Evolutionary conservation across 1,140 invertebrate species (phyloP).

Genomic region (Nymphalis io): DNA sequence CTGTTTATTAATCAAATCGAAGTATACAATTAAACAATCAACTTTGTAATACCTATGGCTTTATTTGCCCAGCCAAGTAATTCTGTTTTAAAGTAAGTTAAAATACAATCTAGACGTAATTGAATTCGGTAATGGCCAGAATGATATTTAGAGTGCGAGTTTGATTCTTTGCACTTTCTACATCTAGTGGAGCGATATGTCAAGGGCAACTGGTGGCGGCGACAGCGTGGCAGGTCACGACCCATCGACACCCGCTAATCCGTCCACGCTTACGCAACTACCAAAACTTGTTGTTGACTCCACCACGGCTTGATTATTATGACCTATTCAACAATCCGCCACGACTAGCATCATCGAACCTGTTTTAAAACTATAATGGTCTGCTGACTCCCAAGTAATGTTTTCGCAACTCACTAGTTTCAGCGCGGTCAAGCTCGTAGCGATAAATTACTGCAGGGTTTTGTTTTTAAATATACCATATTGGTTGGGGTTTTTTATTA

Average conservation of each 20-base stretch:
- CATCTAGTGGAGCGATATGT: conserved; percentile 58
- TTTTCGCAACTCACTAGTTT: conserved; percentile 53
- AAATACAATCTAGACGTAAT: conserved; percentile 2
- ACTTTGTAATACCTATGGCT: not conserved
- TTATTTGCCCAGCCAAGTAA: not conserved
- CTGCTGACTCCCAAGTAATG: conserved; percentile 30
- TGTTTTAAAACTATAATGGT: conserved; percentile 28
- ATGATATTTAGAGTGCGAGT: conserved; percentile 33
- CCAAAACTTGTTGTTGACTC: conserved; percentile 33
- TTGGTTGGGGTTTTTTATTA: conserved; percentile 6
- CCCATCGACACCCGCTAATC: conserved; percentile 51
- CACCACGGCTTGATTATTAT: conserved; percentile 26
- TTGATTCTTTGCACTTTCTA: conserved; percentile 68
- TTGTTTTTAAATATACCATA: conserved; percentile 19
- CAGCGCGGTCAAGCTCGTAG: conserved; percentile 59
- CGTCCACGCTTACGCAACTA: conserved; percentile 49
- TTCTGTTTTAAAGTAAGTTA: not conserved
- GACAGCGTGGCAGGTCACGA: conserved; percentile 51
- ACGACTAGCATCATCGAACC: conserved; percentile 33
- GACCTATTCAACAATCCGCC: conserved; percentile 30
- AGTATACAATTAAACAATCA: not conserved
- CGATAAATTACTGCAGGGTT: conserved; percentile 52
- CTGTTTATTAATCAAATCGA: not conserved
- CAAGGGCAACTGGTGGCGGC: conserved; percentile 61
- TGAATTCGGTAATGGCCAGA: conserved; percentile 20